Conservation (phyloP, 2,888 invertebrate genomes). For the Serrognathus titanus region DNA sequence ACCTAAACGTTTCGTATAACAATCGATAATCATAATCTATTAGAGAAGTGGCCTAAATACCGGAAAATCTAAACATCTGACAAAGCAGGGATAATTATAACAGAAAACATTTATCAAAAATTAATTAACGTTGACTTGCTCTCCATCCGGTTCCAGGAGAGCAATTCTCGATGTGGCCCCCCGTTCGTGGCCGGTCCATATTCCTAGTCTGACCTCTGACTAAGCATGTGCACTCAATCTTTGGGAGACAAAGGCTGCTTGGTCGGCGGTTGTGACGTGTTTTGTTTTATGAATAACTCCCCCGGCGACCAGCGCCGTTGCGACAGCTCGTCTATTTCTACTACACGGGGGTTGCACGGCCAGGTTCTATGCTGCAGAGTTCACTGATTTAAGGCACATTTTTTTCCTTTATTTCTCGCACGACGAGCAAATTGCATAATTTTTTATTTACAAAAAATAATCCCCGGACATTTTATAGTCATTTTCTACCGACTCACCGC, state of each 20-base stretch:
- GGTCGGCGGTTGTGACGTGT: slow-evolving; percentile 32
- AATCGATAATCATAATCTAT: no score
- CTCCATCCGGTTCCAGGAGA: no score
- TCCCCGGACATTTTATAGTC: no score
- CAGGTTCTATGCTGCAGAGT: slow-evolving; percentile 25
- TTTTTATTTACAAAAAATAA: no score
- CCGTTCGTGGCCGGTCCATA: no score
- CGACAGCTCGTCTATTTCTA: slow-evolving; percentile 35
- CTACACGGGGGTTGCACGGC: slow-evolving; percentile 18
- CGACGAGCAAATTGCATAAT: no score
- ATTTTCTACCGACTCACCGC: no score
- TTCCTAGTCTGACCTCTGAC: slow-evolving; percentile 25
- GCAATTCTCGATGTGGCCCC: no score
- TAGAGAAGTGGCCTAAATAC: no score
- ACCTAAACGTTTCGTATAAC: no score
- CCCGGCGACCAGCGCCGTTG: slow-evolving; percentile 30
- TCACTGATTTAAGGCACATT: slow-evolving; percentile 10
- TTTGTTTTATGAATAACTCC: slow-evolving; percentile 37
- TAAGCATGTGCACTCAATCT: slow-evolving; percentile 33
- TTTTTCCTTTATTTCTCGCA: no score
- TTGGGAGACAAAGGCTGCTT: slow-evolving; percentile 27
- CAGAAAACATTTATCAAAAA: slow-evolving; percentile 12
- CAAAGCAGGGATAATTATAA: slow-evolving; percentile 10
- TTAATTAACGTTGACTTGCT: slow-evolving; percentile 10
- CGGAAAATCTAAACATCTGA: slow-evolving; percentile 1